Evolutionary conservation across 37 sponge, comb jelly and placozoan species (phyloP), one percentile per base, ranked within the genome.

Genomic region (Dysidea cf. avara): DNA sequence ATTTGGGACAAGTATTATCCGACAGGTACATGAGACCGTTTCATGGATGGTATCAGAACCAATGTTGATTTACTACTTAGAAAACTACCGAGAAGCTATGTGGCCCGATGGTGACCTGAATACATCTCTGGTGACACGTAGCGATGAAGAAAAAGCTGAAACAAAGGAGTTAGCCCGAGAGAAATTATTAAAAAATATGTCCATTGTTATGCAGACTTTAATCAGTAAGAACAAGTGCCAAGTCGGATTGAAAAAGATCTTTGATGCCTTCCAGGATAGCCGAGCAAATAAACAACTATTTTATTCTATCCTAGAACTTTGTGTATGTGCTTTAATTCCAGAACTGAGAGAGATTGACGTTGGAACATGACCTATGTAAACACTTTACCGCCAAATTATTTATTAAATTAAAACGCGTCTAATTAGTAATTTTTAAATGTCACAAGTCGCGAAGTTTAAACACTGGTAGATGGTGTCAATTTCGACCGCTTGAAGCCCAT

Each of bases 11-110:
- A 80, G 80, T 39, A 71, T 95, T 14, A 83, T 91, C 39, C 69
- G 92, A 24, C 77, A 91, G 56, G 32, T 95, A 4, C 92, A 92
- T 58, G 85, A 87, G 43, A 56, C 65, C 17, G 72, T 88, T 17
- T 71, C 50, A 7, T 95, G 96, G 96, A 64, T 87, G 0, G 61
- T 86, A 4, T 90, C 89, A 9, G 92, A 95, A 34, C 87, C 86
- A 0, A 95, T 95, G 96, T 67, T 91, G 16, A 56, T 81, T 12
- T 87, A 69, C 66, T 95, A 95, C 43, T 32, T 95, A 36, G 84
- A 91, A 52, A 69, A 68, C 0, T 84, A 88, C 38, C 57, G 67
- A 33, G 86, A 91, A 32, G 26, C 79, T 4, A 71, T 79, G 81
- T 90, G 90, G 87, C 87, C 90, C 0, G 65, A 69, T 2, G 87